Evolutionary conservation across 2,888 invertebrate species (phyloP), one percentile per base, ranked within the genome.

Genomic region (Hydrotaea diabolus): DNA sequence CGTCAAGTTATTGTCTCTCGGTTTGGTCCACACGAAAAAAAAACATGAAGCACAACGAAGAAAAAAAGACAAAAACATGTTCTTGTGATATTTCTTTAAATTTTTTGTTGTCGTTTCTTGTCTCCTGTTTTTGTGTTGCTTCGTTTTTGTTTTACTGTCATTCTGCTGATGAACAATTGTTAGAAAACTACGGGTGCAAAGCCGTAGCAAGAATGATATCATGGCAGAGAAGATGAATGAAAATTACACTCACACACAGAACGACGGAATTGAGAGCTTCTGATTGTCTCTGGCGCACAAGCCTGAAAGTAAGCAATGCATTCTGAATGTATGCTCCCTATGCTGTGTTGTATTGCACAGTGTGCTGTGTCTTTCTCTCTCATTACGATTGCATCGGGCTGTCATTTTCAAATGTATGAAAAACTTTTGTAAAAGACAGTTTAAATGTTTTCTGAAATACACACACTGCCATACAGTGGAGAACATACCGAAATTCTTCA

Each of bases 341-440:
- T 17, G 11, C 17, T 36, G 11, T 43, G 21, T 66, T 66, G 9
- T 66, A 19, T 39, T n/a, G n/a, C n/a, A n/a, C n/a, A n/a, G 39
- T 31, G 31, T 7, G 31, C 31, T 31, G 31, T 19, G 39, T 64
- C n/a, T n/a, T n/a, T n/a, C n/a, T n/a, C n/a, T n/a, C 31, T 69
- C 69, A 69, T 69, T 69, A 69, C 1, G 69, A 43, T 69, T 69
- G 69, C 69, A 69, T 19, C 46, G 39, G 21, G 46, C 69, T 69
- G 69, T 69, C 69, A 69, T 21, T 69, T 69, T 46, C 69, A 46
- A 69, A 69, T 46, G 19, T 69, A 69, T 64, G 36, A 43, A 23
- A n/a, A 69, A 46, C 43, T 69, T 64, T 69, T 69, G 69, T 0
- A 19, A 39, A 1, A 69, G 69, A 69, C 69, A 69, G 21, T 69